phyloP scores from a whole-genome alignment of 1,140 invertebrate genomes.

The Cylas formicarius region DNA sequence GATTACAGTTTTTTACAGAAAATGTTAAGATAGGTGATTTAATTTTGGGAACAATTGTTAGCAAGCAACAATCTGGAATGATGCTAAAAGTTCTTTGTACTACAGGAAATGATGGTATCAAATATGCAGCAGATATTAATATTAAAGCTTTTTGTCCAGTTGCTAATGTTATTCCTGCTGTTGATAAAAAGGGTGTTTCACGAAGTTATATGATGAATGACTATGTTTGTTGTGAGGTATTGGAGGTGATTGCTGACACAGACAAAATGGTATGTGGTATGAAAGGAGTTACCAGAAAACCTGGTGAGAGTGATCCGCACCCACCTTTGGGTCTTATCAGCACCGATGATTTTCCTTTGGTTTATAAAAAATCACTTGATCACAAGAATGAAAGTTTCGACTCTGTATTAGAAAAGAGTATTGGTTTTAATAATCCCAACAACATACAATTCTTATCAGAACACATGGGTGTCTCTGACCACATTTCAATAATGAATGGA shows the following conservation, averaged over 20 bases:
- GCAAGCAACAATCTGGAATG: constrained; percentile 64
- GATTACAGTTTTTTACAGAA: constrained; percentile 73
- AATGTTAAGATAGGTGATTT: constrained; percentile 74
- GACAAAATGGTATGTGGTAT: constrained; percentile 83
- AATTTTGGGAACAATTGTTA: constrained; percentile 71
- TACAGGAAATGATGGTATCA: constrained; percentile 56
- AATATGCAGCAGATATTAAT: constrained; percentile 75
- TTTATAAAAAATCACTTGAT: constrained; percentile 76
- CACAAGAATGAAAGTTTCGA: constrained; percentile 75
- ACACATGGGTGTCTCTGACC: constrained; percentile 61
- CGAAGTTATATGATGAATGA: constrained; percentile 74
- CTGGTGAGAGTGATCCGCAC: constrained; percentile 59
- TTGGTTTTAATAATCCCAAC: constrained; percentile 86
- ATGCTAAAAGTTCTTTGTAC: constrained; percentile 77
- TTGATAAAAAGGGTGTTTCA: constrained; percentile 74
- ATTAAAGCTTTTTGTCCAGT: constrained; percentile 69
- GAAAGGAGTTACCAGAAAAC: constrained; percentile 61
- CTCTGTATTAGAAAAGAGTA: constrained; percentile 73
- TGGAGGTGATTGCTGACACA: constrained; percentile 76
- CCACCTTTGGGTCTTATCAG: constrained; percentile 74
- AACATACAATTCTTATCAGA: constrained; percentile 72
- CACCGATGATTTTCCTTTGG: constrained; percentile 74
- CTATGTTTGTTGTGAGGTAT: constrained; percentile 78
- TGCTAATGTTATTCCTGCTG: constrained; percentile 63
- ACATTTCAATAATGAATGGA: constrained; percentile 66